A percentile compares a stretch with the other conserved stretches of the same genome.
Conservation (phyloP, 2,888 invertebrate species). For the Zygogramma bicolorata region DNA sequence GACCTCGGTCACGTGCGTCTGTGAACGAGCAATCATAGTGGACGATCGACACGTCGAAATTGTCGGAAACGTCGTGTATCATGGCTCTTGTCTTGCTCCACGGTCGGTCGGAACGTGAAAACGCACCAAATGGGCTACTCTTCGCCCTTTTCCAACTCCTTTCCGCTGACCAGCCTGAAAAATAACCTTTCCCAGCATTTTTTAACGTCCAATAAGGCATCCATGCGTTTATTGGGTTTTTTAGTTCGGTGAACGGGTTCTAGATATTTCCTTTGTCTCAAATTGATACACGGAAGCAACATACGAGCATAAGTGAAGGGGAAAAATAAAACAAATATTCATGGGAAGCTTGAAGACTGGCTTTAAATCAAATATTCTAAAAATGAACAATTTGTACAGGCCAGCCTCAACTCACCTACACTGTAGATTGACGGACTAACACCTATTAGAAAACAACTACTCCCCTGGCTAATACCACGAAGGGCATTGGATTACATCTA, state of each 20-base stretch:
- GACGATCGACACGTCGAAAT: constrained; percentile 26
- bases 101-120: constrained; percentile 18
- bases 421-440: too few relatives aligned
- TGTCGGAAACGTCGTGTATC: constrained; percentile 23
- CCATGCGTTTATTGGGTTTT: constrained; percentile 5
- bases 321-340: too few relatives aligned
- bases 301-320: too few relatives aligned
- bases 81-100: constrained; percentile 15
- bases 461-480: too few relatives aligned
- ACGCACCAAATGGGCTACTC: constrained; percentile 20
- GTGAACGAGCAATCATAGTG: constrained; percentile 28
- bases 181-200: constrained; percentile 9
- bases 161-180: constrained; percentile 17
- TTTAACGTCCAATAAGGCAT: constrained; percentile 9
- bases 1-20: constrained; percentile 28
- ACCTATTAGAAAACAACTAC: too few relatives aligned
- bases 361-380: too few relatives aligned
- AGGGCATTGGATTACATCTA: too few relatives aligned
- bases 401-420: too few relatives aligned
- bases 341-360: too few relatives aligned
- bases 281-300: background rate
- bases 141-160: background rate
- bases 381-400: too few relatives aligned
- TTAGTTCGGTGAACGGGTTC: background rate
- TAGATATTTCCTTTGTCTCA: background rate